Evolutionary conservation across 2,797 vertebrate genomes (phyloP).

Genomic region (Lutra lutra): DNA sequence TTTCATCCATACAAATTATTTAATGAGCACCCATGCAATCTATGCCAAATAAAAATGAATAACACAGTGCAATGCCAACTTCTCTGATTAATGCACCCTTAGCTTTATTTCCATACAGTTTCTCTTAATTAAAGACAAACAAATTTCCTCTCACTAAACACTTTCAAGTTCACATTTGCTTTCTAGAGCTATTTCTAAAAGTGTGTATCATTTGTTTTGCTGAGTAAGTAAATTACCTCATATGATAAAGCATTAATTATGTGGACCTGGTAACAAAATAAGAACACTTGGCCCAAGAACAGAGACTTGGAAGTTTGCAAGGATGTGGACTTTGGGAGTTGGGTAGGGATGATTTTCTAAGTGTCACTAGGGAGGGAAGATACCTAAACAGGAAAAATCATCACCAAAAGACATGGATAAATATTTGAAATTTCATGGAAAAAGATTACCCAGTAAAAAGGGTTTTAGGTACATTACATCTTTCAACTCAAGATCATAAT

Average conservation of each 20-base stretch:
- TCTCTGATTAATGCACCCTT: slow-evolving; percentile 79
- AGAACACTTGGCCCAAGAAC: slow-evolving; percentile 50
- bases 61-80: slow-evolving; percentile 43
- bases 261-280: slow-evolving; percentile 78
- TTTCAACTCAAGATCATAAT: slow-evolving; percentile 29
- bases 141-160: slow-evolving; percentile 78
- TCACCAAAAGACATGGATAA: neutral
- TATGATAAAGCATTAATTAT: slow-evolving; percentile 82
- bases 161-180: slow-evolving; percentile 72
- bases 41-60: slow-evolving; percentile 83
- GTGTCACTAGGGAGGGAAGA: neutral
- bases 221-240: slow-evolving; percentile 79
- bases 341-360: slow-evolving; percentile 23
- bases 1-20: slow-evolving; percentile 74
- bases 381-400: neutral
- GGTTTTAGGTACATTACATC: neutral
- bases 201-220: slow-evolving; percentile 75
- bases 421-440: slow-evolving; percentile 9
- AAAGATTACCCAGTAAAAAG: slow-evolving; percentile 34
- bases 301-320: neutral
- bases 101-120: slow-evolving; percentile 78
- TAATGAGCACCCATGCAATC: slow-evolving; percentile 69
- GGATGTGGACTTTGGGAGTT: neutral
- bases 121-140: slow-evolving; percentile 84
- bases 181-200: slow-evolving; percentile 76